Conservation (phyloP, 2,113 vertebrate species). For the Redunca redunca region DNA sequence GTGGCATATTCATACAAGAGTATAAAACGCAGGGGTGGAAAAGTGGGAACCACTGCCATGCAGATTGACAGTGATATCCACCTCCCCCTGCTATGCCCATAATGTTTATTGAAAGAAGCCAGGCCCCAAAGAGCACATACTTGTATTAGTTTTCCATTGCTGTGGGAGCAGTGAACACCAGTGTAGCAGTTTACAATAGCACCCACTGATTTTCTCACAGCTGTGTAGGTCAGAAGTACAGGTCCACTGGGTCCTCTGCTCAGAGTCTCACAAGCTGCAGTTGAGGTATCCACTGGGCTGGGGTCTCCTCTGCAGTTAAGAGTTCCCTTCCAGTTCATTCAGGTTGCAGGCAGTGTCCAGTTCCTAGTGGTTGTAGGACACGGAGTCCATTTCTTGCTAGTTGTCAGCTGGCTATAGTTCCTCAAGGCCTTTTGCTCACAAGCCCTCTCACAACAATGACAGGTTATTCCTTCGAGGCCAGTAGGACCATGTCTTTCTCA, state of each 20-base stretch:
- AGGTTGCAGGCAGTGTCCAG: neutral
- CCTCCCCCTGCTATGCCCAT: neutral
- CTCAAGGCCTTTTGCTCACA: neutral
- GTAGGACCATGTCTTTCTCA: neutral
- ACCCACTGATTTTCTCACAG: neutral
- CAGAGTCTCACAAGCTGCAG: neutral
- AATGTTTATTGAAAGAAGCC: neutral
- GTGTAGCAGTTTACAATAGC: neutral
- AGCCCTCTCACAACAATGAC: neutral
- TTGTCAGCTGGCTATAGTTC: neutral
- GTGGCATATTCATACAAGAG: neutral
- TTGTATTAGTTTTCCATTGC: neutral
- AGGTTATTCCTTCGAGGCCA: neutral
- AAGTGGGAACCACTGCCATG: neutral
- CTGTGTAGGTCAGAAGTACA: neutral
- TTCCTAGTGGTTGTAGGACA: neutral
- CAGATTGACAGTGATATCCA: neutral
- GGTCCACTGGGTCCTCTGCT: neutral
- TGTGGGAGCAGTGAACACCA: neutral
- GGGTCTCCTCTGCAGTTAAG: neutral
- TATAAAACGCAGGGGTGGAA: neutral
- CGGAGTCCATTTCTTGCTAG: neutral
- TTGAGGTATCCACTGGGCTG: neutral
- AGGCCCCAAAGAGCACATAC: neutral
- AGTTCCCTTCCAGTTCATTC: neutral